Evolutionary conservation across 2,113 vertebrate genomes (phyloP).

Genomic region (Oostethus manadensis): DNA sequence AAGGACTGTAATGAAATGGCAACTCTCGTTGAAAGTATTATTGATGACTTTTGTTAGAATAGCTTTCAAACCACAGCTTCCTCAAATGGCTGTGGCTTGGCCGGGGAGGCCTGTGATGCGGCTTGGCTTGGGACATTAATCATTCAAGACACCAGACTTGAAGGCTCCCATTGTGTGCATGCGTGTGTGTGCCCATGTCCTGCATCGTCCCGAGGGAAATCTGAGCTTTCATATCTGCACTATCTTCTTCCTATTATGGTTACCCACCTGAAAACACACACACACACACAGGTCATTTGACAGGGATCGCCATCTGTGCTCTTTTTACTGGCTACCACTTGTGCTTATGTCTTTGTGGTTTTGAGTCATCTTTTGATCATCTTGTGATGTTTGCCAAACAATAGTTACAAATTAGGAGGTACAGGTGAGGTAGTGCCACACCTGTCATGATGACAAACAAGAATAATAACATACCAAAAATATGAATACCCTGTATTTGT

Average conservation of each 20-base stretch:
- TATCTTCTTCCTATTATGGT: conserved; percentile 19
- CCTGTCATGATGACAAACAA: too few relatives aligned
- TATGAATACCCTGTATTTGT: too few relatives aligned
- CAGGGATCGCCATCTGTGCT: conserved; percentile 31
- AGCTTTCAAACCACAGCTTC: conserved; percentile 14
- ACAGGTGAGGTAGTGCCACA: too few relatives aligned
- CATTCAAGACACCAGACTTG: conserved; percentile 56
- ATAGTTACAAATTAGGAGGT: neutral
- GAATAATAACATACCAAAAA: too few relatives aligned
- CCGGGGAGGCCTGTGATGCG: conserved; percentile 49
- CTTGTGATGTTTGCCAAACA: neutral
- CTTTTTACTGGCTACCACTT: conserved; percentile 23
- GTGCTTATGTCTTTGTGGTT: conserved; percentile 18
- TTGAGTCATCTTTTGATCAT: conserved; percentile 3
- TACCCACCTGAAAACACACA: conserved; percentile 3
- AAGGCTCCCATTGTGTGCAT: conserved; percentile 40
- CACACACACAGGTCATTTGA: conserved; percentile 15
- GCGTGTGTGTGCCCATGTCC: conserved; percentile 35
- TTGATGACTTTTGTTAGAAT: conserved; percentile 12
- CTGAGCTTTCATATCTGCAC: conserved; percentile 32
- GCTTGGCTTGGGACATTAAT: conserved; percentile 71
- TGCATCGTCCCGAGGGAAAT: conserved; percentile 47
- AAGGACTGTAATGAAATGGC: neutral
- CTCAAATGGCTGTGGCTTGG: conserved; percentile 44
- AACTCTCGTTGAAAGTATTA: conserved; percentile 16